Conservation (phyloP, 2,797 vertebrate species). For the Coregonus ussuriensis region DNA sequence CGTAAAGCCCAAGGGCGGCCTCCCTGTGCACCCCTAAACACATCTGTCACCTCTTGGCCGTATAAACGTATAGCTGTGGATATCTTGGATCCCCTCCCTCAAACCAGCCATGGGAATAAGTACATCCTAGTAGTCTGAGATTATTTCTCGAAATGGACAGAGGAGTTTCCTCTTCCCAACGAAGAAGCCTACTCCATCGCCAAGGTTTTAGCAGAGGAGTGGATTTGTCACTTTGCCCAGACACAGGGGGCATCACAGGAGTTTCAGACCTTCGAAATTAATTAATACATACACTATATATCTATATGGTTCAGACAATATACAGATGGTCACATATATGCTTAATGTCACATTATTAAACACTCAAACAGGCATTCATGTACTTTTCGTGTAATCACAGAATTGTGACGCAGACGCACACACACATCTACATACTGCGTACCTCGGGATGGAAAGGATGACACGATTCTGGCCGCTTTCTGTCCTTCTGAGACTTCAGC, state of each 20-base stretch:
- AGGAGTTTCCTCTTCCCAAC: too few relatives aligned
- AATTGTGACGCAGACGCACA: slow-evolving; percentile 4
- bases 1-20: too few relatives aligned
- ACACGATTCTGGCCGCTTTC: slow-evolving; percentile 92
- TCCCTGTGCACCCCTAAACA: too few relatives aligned
- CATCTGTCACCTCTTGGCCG: too few relatives aligned
- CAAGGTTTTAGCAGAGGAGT: too few relatives aligned
- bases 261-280: slow-evolving; percentile 25
- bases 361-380: neutral
- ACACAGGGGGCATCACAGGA: slow-evolving; percentile 1
- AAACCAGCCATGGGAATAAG: too few relatives aligned
- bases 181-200: too few relatives aligned
- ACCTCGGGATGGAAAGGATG: slow-evolving; percentile 98
- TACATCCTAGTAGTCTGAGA: too few relatives aligned
- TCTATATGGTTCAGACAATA: slow-evolving; percentile 23
- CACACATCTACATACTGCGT: slow-evolving; percentile 35
- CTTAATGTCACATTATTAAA: neutral
- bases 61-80: too few relatives aligned
- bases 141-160: too few relatives aligned
- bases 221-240: neutral
- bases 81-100: too few relatives aligned
- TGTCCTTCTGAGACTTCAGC: slow-evolving; percentile 96
- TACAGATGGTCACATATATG: neutral
- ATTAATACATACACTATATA: neutral
- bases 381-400: neutral